These are phyloP conservation scores for Hiodon alosoides DNA, from an alignment of 2,113 vertebrate species.

Conservation along the genomic window DNA sequence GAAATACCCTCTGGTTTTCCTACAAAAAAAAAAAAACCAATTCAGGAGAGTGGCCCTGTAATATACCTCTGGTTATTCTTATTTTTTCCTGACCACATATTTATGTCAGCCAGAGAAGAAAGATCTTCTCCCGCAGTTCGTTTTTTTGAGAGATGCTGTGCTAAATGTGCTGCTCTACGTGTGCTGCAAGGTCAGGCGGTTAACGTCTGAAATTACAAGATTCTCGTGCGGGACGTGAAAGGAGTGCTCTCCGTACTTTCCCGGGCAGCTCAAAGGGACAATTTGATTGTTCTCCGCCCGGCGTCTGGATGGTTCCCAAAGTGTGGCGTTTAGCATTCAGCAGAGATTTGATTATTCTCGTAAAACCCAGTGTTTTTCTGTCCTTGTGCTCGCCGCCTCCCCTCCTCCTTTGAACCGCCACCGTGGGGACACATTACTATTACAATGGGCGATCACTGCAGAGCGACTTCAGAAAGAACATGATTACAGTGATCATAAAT, in stretches of 20 bases:
- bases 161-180: neutral
- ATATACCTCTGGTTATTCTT: neutral
- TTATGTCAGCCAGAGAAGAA: neutral
- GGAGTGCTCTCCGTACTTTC: neutral
- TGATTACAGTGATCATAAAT: constrained; percentile 13
- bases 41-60: neutral
- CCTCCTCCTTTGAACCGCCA: neutral
- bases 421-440: neutral
- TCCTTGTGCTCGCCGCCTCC: neutral
- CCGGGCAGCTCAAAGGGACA: neutral
- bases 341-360: neutral
- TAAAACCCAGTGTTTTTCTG: neutral
- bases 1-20: neutral
- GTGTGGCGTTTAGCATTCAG: neutral
- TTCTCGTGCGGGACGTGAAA: neutral
- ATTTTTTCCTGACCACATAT: neutral
- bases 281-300: neutral
- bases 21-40: neutral
- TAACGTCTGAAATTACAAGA: neutral
- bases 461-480: neutral
- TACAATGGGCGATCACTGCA: constrained; percentile 8
- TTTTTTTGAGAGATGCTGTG: neutral
- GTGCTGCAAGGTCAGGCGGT: neutral
- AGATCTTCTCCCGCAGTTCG: neutral
- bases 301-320: neutral